Evolutionary conservation across 2,888 invertebrate genomes (phyloP), one percentile per base, ranked within the genome.

Genomic region (Polydrusus pterygomalis): DNA sequence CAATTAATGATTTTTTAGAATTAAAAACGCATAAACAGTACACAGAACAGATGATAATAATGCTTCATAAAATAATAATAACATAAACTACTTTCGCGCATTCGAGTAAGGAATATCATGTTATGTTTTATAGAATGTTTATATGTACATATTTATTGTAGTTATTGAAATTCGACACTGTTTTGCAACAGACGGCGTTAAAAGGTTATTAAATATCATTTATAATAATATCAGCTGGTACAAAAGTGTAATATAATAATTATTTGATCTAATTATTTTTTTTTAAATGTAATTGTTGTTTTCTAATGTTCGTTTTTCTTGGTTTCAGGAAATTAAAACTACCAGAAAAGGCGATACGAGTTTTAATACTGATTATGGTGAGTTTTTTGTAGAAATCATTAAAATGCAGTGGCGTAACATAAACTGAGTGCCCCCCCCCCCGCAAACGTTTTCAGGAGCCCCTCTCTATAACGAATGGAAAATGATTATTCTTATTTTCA

Each of bases 321-420:
- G 81, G 81, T 82, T 82, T n/a, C 80, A 81, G 81, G 79, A 81
- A 79, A 82, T 80, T 80, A 81, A 81, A 81, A 77, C 80, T 79
- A 82, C 80, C 80, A 80, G 80, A 77, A 79, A 80, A 81, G 80
- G 79, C 79, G 79, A 79, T 79, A 77, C 79, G 78, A 77, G 80
- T 77, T 78, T 79, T 82, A 76, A 79, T 81, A 70, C 76, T 79
- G 80, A 82, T 82, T 79, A 81, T 82, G 82, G 82, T 82, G 76
- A 82, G 82, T 80, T 25, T 25, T 25, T 25, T 25, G 5, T 25
- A n/a, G n/a, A n/a, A n/a, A n/a, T n/a, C n/a, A n/a, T n/a, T n/a
- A n/a, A n/a, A n/a, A n/a, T n/a, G n/a, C n/a, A n/a, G n/a, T n/a
- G n/a, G n/a, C n/a, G n/a, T n/a, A n/a, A n/a, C n/a, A n/a, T n/a